phyloP scores from a whole-genome alignment of 2,113 vertebrate species.

The Apteryx owenii region DNA sequence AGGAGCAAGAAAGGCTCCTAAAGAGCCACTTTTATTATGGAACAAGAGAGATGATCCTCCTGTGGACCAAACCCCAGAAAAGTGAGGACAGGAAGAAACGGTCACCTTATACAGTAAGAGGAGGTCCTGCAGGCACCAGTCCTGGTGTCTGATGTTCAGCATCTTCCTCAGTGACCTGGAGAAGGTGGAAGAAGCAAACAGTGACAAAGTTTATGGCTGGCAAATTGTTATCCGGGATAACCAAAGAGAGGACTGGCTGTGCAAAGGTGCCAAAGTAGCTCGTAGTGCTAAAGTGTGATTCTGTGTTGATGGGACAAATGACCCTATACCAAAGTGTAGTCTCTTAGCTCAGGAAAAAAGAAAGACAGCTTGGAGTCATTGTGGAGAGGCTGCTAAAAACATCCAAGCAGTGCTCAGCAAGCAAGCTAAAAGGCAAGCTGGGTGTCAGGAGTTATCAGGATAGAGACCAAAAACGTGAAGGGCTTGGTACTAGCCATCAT shows the following conservation, averaged over 20 bases:
- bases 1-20: not conserved
- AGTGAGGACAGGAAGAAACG: rapidly evolving
- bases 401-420: not conserved
- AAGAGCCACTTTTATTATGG: not conserved
- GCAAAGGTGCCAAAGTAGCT: not conserved
- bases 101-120: not conserved
- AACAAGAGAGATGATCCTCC: not conserved
- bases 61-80: not conserved
- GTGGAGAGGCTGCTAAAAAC: not conserved
- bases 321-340: not conserved
- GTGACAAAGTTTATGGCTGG: not conserved
- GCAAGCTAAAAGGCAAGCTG: not conserved
- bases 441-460: not conserved
- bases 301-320: not conserved
- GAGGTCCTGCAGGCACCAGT: not conserved
- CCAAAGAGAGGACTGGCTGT: not conserved
- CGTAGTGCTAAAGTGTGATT: not conserved
- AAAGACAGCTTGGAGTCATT: constrained; percentile 13
- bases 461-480: not conserved
- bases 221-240: not conserved
- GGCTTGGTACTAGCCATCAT: not conserved
- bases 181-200: not conserved
- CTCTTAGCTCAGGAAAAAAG: not conserved
- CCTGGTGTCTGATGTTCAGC: not conserved
- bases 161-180: not conserved